phyloP scores from a whole-genome alignment of 2,797 vertebrate species.

The Parotocinclus haroldoi region DNA sequence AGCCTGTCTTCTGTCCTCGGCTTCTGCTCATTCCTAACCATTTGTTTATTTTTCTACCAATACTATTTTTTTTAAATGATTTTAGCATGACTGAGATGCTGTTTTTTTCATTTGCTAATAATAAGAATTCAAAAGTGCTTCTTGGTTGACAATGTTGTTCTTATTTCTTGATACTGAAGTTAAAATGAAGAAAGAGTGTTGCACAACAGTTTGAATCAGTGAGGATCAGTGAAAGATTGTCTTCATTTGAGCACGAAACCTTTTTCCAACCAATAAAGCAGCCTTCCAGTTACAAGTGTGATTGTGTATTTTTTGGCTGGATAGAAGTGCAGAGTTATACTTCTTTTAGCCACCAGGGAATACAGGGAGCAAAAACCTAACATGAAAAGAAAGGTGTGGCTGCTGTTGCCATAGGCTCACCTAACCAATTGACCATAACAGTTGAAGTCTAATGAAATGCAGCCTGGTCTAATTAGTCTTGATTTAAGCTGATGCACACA shows the following conservation, averaged over 20 bases:
- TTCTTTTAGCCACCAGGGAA: too few relatives aligned
- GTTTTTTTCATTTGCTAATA: constrained; percentile 70
- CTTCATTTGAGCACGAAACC: constrained; percentile 81
- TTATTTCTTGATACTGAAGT: constrained; percentile 76
- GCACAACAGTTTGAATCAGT: constrained; percentile 73
- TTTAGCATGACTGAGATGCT: constrained; percentile 77
- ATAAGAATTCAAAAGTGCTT: constrained; percentile 55
- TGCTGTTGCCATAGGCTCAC: too few relatives aligned
- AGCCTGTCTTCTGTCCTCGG: constrained; percentile 73
- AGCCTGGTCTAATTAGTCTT: too few relatives aligned
- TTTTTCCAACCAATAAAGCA: constrained; percentile 85
- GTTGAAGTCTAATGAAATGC: too few relatives aligned
- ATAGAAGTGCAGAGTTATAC: too few relatives aligned
- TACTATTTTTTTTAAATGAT: constrained; percentile 66
- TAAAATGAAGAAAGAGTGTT: constrained; percentile 73
- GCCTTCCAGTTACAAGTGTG: constrained; percentile 72
- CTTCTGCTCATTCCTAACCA: constrained; percentile 62
- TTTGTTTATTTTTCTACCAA: constrained; percentile 54
- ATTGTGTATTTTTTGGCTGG: constrained; percentile 34
- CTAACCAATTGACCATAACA: too few relatives aligned
- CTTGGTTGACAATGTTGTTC: constrained; percentile 66
- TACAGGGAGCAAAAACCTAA: too few relatives aligned
- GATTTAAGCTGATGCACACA: too few relatives aligned
- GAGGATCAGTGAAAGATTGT: constrained; percentile 77
- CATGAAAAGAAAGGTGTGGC: too few relatives aligned